phyloP scores from a whole-genome alignment of 2,797 vertebrate genomes.

The Hirundo rustica region DNA sequence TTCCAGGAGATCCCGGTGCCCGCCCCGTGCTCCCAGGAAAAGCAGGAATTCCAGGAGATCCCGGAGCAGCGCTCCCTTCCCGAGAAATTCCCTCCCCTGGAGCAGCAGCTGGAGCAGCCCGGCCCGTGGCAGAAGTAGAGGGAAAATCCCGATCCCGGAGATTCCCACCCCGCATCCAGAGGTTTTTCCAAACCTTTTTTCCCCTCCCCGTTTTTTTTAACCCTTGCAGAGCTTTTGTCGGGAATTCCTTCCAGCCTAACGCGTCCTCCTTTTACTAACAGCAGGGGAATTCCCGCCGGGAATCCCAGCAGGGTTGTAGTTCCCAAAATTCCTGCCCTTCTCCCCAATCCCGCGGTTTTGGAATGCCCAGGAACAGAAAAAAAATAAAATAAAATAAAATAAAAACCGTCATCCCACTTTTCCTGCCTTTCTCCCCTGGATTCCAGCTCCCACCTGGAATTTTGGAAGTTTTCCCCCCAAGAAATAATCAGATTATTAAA shows the following conservation, averaged over 20 bases:
- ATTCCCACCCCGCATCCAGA: neutral
- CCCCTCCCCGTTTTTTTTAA: neutral
- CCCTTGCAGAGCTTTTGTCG: neutral
- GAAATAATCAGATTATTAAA: neutral
- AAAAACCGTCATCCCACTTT: no score
- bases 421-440: no score
- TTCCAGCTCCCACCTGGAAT: neutral
- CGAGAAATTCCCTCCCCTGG: neutral
- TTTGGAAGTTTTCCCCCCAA: neutral
- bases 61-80: neutral
- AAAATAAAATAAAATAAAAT: no score
- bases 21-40: neutral
- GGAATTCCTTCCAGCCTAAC: neutral
- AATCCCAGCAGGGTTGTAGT: no score
- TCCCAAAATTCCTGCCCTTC: neutral
- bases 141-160: neutral
- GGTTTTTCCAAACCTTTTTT: no score
- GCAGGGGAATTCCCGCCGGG: neutral
- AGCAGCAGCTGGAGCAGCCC: neutral
- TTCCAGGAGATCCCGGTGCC: neutral
- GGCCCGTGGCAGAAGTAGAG: constrained; percentile 48
- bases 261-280: neutral
- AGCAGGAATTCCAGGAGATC: neutral
- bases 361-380: no score
- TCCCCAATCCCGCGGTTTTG: no score